phyloP scores from a whole-genome alignment of 2,888 invertebrate species.

The Plebejus argus region DNA sequence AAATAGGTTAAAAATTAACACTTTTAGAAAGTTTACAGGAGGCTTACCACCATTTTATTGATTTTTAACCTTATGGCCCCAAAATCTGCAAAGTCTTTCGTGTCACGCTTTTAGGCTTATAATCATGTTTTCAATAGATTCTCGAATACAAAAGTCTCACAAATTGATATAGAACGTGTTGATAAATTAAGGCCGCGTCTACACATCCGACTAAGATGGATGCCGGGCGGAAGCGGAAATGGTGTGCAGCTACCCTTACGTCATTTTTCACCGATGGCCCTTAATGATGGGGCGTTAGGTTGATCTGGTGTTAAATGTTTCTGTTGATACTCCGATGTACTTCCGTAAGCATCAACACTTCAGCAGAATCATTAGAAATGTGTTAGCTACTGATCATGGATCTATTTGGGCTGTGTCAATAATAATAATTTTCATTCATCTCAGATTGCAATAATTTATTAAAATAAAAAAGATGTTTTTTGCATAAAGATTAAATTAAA shows the following conservation, averaged over 20 bases:
- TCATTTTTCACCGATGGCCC: conserved; percentile 64
- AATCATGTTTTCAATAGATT: neutral
- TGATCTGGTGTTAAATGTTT: conserved; percentile 49
- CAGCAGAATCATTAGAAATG: neutral
- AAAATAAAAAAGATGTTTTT: too few relatives aligned
- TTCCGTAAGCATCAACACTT: conserved; percentile 18
- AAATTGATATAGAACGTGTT: conserved; percentile 32
- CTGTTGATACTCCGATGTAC: conserved; percentile 31
- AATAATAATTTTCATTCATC: too few relatives aligned
- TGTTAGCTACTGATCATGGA: neutral
- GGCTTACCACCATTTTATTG: too few relatives aligned
- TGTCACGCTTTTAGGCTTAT: neutral
- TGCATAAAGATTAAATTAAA: too few relatives aligned
- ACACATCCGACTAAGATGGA: conserved; percentile 72
- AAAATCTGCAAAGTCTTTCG: too few relatives aligned
- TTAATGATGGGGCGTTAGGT: conserved; percentile 46
- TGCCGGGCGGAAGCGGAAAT: conserved; percentile 68
- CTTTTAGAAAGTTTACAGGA: too few relatives aligned
- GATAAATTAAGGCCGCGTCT: conserved; percentile 69
- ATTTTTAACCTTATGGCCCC: too few relatives aligned
- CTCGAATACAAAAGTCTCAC: conserved; percentile 43
- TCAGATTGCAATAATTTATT: too few relatives aligned
- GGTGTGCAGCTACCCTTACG: conserved; percentile 66
- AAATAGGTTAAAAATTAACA: too few relatives aligned
- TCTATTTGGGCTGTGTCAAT: too few relatives aligned